Evolutionary conservation across 2,888 invertebrate species (phyloP).

Genomic region (Alloscopus bannaensis): DNA sequence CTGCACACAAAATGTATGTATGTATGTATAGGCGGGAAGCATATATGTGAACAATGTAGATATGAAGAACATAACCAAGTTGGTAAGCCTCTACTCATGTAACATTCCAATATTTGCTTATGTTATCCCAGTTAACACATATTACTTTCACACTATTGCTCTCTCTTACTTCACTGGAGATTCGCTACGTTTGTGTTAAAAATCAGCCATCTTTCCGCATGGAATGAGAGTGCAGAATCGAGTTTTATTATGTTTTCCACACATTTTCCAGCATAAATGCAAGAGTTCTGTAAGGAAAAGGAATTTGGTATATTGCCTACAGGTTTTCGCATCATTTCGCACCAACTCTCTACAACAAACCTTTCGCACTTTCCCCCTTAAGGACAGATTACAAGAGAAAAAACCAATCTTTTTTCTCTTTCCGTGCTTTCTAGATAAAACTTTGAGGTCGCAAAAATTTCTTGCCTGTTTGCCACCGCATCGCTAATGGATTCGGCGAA

Average conservation of each 20-base stretch:
- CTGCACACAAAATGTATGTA: neutral
- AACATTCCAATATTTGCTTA: no score
- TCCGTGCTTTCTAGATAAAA: conserved; percentile 52
- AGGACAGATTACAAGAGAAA: conserved; percentile 29
- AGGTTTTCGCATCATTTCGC: conserved; percentile 61
- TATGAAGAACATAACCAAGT: neutral
- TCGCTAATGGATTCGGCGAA: conserved; percentile 50
- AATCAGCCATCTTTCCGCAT: conserved; percentile 33
- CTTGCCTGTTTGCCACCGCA: conserved; percentile 38
- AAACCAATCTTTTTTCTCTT: conserved; percentile 32
- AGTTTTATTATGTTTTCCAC: conserved; percentile 50
- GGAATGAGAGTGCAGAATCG: conserved; percentile 19
- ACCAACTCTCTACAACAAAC: conserved; percentile 36
- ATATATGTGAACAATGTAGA: neutral
- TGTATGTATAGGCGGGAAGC: neutral
- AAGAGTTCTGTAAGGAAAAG: conserved; percentile 48
- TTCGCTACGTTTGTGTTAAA: conserved; percentile 10
- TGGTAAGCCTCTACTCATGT: no score
- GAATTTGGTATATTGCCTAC: conserved; percentile 59
- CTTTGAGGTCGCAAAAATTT: conserved; percentile 53
- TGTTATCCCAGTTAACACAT: conserved; percentile 27
- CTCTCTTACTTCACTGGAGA: neutral
- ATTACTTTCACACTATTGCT: conserved; percentile 22
- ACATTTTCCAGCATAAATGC: conserved; percentile 40
- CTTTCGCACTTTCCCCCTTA: conserved; percentile 29